phyloP scores from a whole-genome alignment of 2,797 vertebrate genomes.

The Eidolon dupreanum region DNA sequence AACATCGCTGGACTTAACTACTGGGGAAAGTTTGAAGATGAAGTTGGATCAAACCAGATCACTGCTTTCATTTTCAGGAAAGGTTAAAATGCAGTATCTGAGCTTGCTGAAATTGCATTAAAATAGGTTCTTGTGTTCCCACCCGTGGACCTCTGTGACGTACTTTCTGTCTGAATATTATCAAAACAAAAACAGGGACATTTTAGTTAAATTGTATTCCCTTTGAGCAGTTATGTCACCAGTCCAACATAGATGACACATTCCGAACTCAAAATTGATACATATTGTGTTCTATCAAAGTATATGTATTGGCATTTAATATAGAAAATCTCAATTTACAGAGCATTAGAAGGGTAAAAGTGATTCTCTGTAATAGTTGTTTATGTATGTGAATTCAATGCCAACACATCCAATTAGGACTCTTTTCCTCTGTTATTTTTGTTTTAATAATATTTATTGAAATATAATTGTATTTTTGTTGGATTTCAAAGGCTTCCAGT shows the following conservation, averaged over 20 bases:
- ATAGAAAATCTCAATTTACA: background rate
- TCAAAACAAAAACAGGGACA: background rate
- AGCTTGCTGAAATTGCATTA: background rate
- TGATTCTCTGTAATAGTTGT: background rate
- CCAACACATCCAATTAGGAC: background rate
- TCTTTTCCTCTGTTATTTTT: background rate
- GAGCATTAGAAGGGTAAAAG: background rate
- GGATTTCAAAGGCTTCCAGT: background rate
- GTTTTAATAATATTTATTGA: background rate
- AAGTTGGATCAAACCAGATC: background rate
- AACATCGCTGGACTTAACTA: background rate
- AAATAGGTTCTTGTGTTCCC: background rate
- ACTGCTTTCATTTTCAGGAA: background rate
- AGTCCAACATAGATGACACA: background rate
- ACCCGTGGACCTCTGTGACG: background rate
- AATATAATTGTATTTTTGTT: background rate
- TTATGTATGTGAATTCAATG: background rate
- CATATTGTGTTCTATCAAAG: background rate
- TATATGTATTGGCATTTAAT: background rate
- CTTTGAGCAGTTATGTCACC: background rate
- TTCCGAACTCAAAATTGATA: background rate
- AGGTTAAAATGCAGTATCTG: background rate
- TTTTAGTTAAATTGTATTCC: background rate
- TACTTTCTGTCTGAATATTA: background rate
- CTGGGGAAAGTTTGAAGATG: background rate